Base-by-base conservation (phyloP, 2,797 vertebrate genomes). In the Cuniculus paca region DNA sequence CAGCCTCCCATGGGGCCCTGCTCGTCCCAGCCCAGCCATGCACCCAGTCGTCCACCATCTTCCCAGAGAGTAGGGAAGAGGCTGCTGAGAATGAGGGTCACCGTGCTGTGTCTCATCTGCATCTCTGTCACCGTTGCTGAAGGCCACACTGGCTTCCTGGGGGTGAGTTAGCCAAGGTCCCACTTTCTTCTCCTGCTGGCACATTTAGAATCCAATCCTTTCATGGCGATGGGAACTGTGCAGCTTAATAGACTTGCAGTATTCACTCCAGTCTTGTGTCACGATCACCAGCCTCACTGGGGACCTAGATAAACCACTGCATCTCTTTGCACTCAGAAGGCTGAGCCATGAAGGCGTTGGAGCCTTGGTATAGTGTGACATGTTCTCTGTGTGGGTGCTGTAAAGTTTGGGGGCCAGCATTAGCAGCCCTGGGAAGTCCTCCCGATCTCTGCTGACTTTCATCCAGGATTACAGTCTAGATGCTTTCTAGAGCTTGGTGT, bases 91-190 rank as follows among this genome's bases (percentile, higher is more conserved):
- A 98, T 97, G 97, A 86, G 26, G 85, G 50, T 42, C 16, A 11
- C 5, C 0, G 1, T 31, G 13, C 6, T 97, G 54, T 96, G 95
- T 88, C 36, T 97, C 52, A 0, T 97, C 16, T 58, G 58, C 50
- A 39, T 96, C 63, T 68, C 48, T 11, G 48, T 97, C 81, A 45
- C 8, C 0, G 7, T 94, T 74, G 65, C 16, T 0, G 22, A 75
- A 42, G 39, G 61, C 36, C 2, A 0, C 0, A 0, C 26, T 0
- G 12, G 7, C 70, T 60, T 95, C 78, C 82, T 81, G 39, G 74
- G 34, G 96, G 97, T 98, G 45, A 98, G 97, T 68, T 36, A 56
- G 12, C 1, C 0, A 26, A 22, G 3, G 50, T 19, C 12, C 26
- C 0, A 0, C 39, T 83, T 89, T 39, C n/a, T 39, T 31, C 45